Percentiles rank a stretch among this genome's conserved stretches.
Evolutionary conservation across 2,113 vertebrate genomes (phyloP).

Genomic region (Rutilus rutilus): DNA sequence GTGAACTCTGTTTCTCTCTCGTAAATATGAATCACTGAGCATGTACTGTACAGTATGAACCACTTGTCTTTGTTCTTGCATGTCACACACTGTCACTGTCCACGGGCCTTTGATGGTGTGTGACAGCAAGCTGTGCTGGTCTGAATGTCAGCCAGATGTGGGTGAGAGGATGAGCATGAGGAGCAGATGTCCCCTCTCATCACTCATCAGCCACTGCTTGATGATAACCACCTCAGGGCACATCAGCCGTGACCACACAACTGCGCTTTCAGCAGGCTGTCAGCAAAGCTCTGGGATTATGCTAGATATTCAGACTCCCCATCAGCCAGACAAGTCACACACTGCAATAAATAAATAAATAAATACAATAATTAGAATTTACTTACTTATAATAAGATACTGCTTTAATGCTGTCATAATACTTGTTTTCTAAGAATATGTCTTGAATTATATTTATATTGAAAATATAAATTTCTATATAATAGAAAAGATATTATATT

Average conservation of each 20-base stretch:
- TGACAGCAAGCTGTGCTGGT: constrained; percentile 45
- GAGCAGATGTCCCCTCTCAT: constrained; percentile 52
- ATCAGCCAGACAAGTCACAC: neutral
- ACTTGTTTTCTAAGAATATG: neutral
- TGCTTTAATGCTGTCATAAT: neutral
- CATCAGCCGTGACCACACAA: neutral
- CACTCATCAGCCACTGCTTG: constrained; percentile 40
- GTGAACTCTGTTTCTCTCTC: neutral
- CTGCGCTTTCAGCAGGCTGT: neutral
- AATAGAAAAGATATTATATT: neutral
- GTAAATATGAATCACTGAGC: neutral
- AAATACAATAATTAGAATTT: neutral
- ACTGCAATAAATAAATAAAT: neutral
- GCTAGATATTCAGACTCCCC: neutral
- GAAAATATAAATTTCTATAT: neutral
- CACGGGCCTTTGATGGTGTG: constrained; percentile 45
- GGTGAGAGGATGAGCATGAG: constrained; percentile 39
- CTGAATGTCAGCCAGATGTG: constrained; percentile 48
- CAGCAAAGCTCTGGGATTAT: neutral
- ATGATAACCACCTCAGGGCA: constrained; percentile 36
- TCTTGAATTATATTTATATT: neutral
- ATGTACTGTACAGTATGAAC: constrained; percentile 25
- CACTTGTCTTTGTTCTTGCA: constrained; percentile 40
- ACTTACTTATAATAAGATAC: neutral
- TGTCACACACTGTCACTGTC: constrained; percentile 38